Percentiles rank a stretch among this genome's conserved stretches.
Evolutionary conservation across 2,113 vertebrate species (phyloP).

Genomic region (Xenopus tropicalis): UCB_Xtro_10.0 CM004447.2:90794501-90795000

Average conservation of each 20-base stretch:
- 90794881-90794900: constrained; percentile 29
- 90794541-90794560: constrained; percentile 18
- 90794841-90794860: constrained; percentile 37
- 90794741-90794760: constrained; percentile 13
- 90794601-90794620: constrained; percentile 33
- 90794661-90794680: not conserved
- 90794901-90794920: constrained; percentile 52
- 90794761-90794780: not conserved
- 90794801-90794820: constrained; percentile 36
- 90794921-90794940: constrained; percentile 39
- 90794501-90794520: too few species aligned
- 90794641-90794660: constrained; percentile 29
- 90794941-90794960: constrained; percentile 42
- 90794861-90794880: not conserved
- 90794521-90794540: constrained; percentile 24
- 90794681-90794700: not conserved
- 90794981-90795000: not conserved
- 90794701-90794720: not conserved
- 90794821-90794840: constrained; percentile 34
- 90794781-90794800: constrained; percentile 29
- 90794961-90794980: not conserved
- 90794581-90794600: constrained; percentile 15
- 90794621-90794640: constrained; percentile 42
- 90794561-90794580: not conserved
- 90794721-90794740: not conserved